These are phyloP conservation scores for Zapus hudsonius DNA, from an alignment of 2,113 vertebrate species.

Conservation along the genomic window DNA sequence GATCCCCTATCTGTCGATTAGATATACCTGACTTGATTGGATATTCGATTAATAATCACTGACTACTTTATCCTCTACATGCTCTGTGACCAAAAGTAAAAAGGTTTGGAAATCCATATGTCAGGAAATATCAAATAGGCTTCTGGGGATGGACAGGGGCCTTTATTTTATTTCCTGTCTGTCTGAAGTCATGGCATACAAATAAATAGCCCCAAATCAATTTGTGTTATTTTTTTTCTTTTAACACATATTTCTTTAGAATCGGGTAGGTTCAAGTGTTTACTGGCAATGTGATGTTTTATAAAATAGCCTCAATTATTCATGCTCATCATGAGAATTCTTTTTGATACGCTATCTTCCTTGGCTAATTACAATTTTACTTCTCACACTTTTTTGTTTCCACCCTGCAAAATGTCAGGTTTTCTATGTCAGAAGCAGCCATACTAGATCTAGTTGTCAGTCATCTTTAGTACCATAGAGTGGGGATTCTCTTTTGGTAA, in stretches of 20 bases:
- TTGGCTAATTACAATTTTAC: conserved; percentile 4
- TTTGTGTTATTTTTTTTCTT: neutral
- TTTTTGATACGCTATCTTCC: neutral
- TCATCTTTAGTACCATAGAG: neutral
- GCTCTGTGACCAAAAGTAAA: neutral
- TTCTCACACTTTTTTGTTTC: neutral
- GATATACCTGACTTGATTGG: neutral
- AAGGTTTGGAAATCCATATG: neutral
- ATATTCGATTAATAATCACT: neutral
- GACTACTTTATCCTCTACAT: neutral
- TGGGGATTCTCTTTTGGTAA: too few relatives aligned
- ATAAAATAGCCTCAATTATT: neutral
- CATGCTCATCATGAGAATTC: neutral
- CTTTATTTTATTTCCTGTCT: neutral
- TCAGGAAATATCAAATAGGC: neutral
- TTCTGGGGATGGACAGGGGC: neutral
- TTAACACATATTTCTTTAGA: neutral
- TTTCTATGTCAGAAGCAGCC: neutral
- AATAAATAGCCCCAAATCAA: neutral
- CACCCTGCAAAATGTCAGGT: neutral
- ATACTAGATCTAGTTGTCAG: neutral
- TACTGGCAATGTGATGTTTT: neutral
- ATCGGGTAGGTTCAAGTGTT: neutral
- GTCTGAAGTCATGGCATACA: neutral
- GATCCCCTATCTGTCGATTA: neutral